These are phyloP conservation scores for Maylandia zebra DNA, from an alignment of 2,113 vertebrate species.

Conservation along the genomic window DNA sequence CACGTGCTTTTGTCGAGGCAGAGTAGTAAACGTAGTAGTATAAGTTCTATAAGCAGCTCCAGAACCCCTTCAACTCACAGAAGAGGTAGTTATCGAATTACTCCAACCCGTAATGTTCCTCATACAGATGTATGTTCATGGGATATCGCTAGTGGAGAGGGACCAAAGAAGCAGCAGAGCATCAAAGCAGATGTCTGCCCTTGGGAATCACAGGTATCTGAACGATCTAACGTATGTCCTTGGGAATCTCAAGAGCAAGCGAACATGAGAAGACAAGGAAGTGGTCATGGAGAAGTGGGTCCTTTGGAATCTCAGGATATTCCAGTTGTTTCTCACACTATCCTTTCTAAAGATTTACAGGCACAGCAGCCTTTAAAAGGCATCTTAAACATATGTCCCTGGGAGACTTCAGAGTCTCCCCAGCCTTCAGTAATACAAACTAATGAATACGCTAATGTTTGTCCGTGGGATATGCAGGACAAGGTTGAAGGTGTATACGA, in stretches of 20 bases:
- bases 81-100: slow-evolving; percentile 51
- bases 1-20: slow-evolving; percentile 57
- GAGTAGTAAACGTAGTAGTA: slow-evolving; percentile 52
- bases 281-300: background rate
- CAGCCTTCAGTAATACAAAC: slow-evolving; percentile 22
- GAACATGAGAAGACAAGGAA: background rate
- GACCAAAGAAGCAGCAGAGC: slow-evolving; percentile 25
- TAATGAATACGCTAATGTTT: slow-evolving; percentile 41
- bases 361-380: slow-evolving; percentile 7
- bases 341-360: background rate
- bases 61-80: slow-evolving; percentile 63
- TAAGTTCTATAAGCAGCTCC: slow-evolving; percentile 43
- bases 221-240: slow-evolving; percentile 26
- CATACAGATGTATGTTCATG: slow-evolving; percentile 62
- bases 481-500: slow-evolving; percentile 46
- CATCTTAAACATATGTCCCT: slow-evolving; percentile 26
- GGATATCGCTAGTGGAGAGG: slow-evolving; percentile 41
- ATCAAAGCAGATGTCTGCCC: slow-evolving; percentile 55
- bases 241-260: slow-evolving; percentile 51
- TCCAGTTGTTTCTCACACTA: background rate
- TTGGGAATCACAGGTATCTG: slow-evolving; percentile 7
- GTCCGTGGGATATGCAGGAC: slow-evolving; percentile 51
- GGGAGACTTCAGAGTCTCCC: slow-evolving; percentile 34
- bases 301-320: slow-evolving; percentile 36
- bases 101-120: slow-evolving; percentile 19